Evolutionary conservation across 1,140 invertebrate species (phyloP).

Genomic region (Plectrocnemia conspersa): DNA sequence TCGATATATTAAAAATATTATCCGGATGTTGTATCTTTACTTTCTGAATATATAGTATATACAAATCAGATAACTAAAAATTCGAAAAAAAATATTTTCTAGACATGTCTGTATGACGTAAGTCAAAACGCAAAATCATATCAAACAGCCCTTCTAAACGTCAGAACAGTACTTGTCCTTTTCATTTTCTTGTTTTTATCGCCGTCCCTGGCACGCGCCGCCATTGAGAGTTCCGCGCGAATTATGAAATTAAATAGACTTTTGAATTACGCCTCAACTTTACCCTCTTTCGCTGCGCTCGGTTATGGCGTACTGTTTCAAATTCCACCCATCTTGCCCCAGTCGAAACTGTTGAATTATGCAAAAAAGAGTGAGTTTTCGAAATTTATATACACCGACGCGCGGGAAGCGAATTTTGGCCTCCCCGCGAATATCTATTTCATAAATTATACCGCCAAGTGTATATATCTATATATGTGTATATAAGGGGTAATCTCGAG

Average conservation of each 20-base stretch:
- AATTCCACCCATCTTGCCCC: conserved; percentile 22
- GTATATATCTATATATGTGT: too few relatives aligned
- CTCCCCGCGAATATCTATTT: conserved; percentile 19
- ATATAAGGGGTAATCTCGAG: conserved; percentile 16
- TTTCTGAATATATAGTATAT: too few relatives aligned
- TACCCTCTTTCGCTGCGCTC: conserved; percentile 15
- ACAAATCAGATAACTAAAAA: too few relatives aligned
- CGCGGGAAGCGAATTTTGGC: background rate
- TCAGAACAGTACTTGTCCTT: too few relatives aligned
- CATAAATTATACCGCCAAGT: conserved; percentile 22
- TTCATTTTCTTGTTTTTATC: too few relatives aligned
- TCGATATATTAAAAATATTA: too few relatives aligned
- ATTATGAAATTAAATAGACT: conserved; percentile 34
- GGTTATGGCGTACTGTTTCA: conserved; percentile 26
- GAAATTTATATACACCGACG: conserved; percentile 23
- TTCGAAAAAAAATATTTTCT: too few relatives aligned
- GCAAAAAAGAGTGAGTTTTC: conserved; percentile 30
- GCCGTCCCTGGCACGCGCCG: too few relatives aligned
- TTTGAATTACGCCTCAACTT: conserved; percentile 30
- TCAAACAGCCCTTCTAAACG: too few relatives aligned
- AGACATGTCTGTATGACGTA: too few relatives aligned
- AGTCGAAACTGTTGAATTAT: conserved; percentile 33
- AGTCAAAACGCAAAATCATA: too few relatives aligned
- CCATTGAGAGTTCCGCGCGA: conserved; percentile 6
- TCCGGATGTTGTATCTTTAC: too few relatives aligned